Evolutionary conservation across 2,113 vertebrate genomes (phyloP).

Genomic region (Ictalurus furcatus): DNA sequence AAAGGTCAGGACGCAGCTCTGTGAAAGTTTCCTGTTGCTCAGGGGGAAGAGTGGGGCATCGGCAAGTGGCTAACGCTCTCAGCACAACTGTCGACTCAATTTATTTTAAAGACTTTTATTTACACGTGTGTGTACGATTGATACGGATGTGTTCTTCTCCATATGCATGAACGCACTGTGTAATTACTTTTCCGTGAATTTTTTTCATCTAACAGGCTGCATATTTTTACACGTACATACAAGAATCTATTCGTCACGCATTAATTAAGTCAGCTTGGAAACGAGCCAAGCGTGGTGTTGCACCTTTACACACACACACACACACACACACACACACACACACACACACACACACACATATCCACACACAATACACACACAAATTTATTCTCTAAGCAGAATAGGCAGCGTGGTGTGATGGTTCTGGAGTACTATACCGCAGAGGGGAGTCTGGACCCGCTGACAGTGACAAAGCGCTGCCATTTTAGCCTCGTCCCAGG

Average conservation of each 20-base stretch:
- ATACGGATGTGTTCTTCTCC: neutral
- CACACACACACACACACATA: conserved; percentile 4
- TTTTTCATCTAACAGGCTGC: neutral
- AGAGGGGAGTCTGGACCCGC: conserved; percentile 16
- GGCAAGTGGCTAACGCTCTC: neutral
- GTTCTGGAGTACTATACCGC: neutral
- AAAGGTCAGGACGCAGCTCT: conserved; percentile 21
- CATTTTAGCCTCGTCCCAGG: conserved; percentile 58
- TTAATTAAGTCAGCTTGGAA: conserved; percentile 22
- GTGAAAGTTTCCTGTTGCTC: neutral
- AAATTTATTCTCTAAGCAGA: neutral
- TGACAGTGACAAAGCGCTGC: conserved; percentile 64
- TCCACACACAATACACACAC: neutral
- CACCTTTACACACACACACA: conserved; percentile 15
- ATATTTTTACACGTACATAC: neutral
- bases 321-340: conserved; percentile 5
- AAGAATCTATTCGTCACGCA: neutral
- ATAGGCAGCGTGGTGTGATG: neutral
- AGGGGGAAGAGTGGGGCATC: neutral
- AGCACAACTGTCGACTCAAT: neutral
- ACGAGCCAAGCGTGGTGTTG: neutral
- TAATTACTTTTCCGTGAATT: neutral
- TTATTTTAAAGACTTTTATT: neutral
- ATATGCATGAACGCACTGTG: neutral
- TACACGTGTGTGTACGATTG: neutral